Percentiles rank a stretch among this genome's conserved stretches.
Evolutionary conservation across 1,140 invertebrate species (phyloP).

Genomic region (Scaptomyza montana): DNA sequence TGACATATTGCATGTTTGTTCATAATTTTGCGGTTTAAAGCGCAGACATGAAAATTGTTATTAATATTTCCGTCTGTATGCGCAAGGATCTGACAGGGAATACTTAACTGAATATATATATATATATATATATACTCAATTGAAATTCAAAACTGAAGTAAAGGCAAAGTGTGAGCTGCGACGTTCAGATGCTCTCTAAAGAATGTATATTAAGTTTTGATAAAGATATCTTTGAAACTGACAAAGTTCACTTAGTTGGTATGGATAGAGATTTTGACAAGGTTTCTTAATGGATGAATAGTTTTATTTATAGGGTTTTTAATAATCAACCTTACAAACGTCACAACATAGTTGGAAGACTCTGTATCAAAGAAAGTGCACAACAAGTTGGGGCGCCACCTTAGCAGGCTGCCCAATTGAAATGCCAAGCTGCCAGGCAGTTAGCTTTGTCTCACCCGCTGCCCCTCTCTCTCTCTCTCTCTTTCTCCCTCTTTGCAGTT

Average conservation of each 20-base stretch:
- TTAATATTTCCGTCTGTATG: conserved; percentile 37
- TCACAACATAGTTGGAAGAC: neutral
- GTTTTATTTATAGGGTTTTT: no score
- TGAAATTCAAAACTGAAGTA: conserved; percentile 22
- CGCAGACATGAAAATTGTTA: conserved; percentile 41
- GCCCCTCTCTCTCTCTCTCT: no score
- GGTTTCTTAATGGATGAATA: no score
- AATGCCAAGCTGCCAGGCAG: conserved; percentile 68
- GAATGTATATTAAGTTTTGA: no score
- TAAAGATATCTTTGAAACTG: no score
- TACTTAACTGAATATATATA: neutral
- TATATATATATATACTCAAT: neutral
- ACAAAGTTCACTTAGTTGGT: no score
- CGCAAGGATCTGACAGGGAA: conserved; percentile 25
- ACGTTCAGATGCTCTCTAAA: no score
- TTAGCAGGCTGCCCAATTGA: conserved; percentile 66
- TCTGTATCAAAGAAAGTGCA: neutral
- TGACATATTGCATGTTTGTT: conserved; percentile 80
- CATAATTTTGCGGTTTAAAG: conserved; percentile 71
- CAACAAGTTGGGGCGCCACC: conserved; percentile 71
- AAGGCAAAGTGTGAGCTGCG: no score
- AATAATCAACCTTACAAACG: neutral
- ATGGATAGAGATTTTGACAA: neutral
- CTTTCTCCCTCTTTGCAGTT: neutral
- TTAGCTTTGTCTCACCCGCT: neutral